These are phyloP conservation scores for Condylura cristata DNA, from an alignment of 2,113 vertebrate species.

Conservation along the genomic window DNA sequence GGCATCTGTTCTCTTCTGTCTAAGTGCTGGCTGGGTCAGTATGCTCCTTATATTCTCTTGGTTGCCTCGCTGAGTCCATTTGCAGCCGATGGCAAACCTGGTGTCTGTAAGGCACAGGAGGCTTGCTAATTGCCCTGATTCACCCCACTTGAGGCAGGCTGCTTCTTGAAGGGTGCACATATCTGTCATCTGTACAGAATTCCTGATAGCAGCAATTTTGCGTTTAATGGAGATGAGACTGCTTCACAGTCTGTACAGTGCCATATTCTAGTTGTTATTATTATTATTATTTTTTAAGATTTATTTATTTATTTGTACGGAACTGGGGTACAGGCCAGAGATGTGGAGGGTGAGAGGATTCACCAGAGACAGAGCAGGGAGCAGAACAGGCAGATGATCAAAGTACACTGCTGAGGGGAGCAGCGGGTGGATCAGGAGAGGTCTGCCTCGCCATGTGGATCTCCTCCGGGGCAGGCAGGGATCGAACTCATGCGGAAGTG, in stretches of 20 bases:
- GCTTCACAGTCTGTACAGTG: neutral
- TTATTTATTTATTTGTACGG: no score
- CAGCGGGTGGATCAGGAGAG: no score
- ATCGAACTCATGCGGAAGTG: no score
- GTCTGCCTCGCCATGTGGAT: no score
- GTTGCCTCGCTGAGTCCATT: neutral
- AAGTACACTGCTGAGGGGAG: no score
- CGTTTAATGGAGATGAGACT: neutral
- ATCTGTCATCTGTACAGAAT: neutral
- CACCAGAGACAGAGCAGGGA: no score
- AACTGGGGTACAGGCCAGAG: no score
- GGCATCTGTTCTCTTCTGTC: constrained; percentile 18
- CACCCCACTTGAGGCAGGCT: neutral
- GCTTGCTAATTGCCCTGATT: neutral
- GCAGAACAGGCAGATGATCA: no score
- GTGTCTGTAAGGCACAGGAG: neutral
- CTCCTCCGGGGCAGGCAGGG: no score
- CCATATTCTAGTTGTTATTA: constrained; percentile 26
- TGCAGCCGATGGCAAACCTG: neutral
- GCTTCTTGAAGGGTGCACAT: neutral
- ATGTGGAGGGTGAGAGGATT: no score
- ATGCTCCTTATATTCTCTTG: neutral
- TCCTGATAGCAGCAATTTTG: neutral
- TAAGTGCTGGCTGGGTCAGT: neutral
- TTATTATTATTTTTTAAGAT: constrained; percentile 14